Conservation (phyloP, 2,797 vertebrate species). For the Enteromius thamalakanensis region DNA sequence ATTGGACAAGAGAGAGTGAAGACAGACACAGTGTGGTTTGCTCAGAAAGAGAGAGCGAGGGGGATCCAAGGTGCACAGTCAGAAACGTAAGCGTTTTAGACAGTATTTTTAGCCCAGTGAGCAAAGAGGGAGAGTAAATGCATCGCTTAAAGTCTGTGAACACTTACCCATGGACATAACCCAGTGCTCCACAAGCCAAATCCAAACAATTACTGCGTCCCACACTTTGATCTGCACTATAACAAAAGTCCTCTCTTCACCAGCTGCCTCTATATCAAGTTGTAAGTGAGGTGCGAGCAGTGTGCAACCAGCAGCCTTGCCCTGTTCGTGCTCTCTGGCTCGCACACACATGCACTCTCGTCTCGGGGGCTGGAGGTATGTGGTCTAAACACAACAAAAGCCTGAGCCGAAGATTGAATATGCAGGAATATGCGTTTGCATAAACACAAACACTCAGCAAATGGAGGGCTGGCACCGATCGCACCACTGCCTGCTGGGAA, state of each 20-base stretch:
- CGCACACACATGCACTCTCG: constrained; percentile 67
- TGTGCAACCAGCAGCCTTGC: constrained; percentile 46
- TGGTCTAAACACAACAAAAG: constrained; percentile 98
- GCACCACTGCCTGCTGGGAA: constrained; percentile 83
- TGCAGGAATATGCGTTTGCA: constrained; percentile 98
- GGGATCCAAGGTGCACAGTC: constrained; percentile 4
- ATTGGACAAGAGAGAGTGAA: constrained; percentile 24
- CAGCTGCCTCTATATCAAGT: constrained; percentile 35
- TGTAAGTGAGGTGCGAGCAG: constrained; percentile 37
- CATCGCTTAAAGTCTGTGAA: constrained; percentile 71
- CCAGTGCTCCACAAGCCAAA: constrained; percentile 54
- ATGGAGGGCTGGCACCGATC: constrained; percentile 90
- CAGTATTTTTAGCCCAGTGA: neutral
- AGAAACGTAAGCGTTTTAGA: constrained; percentile 40
- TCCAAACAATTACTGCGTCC: constrained; percentile 19
- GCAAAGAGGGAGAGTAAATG: constrained; percentile 8
- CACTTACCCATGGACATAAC: constrained; percentile 88
- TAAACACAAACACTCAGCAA: constrained; percentile 98
- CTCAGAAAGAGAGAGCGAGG: constrained; percentile 3
- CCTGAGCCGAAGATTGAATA: constrained; percentile 93
- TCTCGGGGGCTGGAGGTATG: constrained; percentile 92
- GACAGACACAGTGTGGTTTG: neutral
- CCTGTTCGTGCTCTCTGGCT: constrained; percentile 61
- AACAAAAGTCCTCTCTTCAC: constrained; percentile 34
- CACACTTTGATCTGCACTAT: constrained; percentile 34